Conservation (phyloP, 2,797 vertebrate species). For the Hippocampus kuda region DNA sequence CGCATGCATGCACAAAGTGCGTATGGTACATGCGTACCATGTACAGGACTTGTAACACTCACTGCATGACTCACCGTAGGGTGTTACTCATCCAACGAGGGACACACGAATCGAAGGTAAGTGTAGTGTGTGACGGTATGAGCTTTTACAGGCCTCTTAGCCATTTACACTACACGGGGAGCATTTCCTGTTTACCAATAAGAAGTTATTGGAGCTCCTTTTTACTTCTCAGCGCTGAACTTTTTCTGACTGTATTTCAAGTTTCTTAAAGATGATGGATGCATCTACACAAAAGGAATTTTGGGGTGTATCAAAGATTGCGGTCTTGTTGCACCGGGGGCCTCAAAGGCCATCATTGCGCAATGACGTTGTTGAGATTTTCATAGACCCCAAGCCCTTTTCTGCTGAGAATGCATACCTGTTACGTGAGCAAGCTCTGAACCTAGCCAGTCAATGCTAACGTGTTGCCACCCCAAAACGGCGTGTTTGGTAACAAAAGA, state of each 20-base stretch:
- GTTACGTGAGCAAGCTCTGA: background rate
- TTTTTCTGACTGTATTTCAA: background rate
- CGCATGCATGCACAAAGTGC: constrained; percentile 5
- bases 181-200: constrained; percentile 34
- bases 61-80: constrained; percentile 35
- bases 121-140: constrained; percentile 28
- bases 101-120: constrained; percentile 28
- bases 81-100: constrained; percentile 42
- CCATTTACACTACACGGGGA: constrained; percentile 22
- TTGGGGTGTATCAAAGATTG: background rate
- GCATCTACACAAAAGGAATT: background rate
- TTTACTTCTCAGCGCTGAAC: background rate
- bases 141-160: constrained; percentile 36
- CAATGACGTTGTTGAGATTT: background rate
- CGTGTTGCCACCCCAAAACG: background rate
- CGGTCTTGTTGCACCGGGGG: background rate
- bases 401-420: background rate
- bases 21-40: background rate
- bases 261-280: background rate
- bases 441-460: background rate
- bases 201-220: background rate
- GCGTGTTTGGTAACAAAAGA: background rate
- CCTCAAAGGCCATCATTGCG: background rate
- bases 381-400: background rate
- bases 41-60: constrained; percentile 14